Percentiles rank a stretch among this genome's conserved stretches.
phyloP scores from a whole-genome alignment of 2,797 vertebrate species.

The Psittacula echo region DNA sequence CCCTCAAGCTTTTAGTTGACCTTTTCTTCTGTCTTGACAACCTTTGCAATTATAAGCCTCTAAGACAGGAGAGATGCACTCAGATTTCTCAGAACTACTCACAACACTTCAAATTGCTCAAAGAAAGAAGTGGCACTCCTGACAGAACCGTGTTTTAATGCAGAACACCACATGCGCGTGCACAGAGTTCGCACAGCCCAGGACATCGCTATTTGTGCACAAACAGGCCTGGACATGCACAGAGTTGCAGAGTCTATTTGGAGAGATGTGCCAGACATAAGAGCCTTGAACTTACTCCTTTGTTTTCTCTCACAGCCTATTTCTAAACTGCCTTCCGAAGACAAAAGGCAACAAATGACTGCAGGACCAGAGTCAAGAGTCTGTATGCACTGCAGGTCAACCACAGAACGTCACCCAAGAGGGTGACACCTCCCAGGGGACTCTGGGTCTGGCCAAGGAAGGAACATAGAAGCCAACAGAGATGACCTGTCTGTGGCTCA shows the following conservation, averaged over 20 bases:
- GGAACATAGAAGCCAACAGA: not conserved
- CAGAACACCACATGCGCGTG: not conserved
- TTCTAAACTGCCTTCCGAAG: not conserved
- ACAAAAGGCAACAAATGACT: not conserved
- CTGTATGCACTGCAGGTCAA: not conserved
- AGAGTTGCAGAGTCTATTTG: not conserved
- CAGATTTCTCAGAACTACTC: not conserved
- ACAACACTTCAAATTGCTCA: not conserved
- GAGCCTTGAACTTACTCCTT: not conserved
- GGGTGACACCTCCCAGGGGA: not conserved
- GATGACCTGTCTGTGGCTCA: not conserved
- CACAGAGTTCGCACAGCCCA: not conserved
- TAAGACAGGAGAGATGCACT: not conserved
- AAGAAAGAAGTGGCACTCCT: not conserved
- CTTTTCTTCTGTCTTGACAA: not conserved
- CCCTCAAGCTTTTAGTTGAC: not conserved
- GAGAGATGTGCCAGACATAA: not conserved
- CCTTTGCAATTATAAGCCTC: not conserved
- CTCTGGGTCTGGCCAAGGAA: not conserved
- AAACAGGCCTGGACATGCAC: not conserved
- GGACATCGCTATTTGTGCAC: not conserved
- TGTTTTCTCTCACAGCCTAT: not conserved
- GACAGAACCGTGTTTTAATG: not conserved
- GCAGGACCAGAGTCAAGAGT: not conserved
- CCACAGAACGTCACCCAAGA: not conserved